Conservation (phyloP, 1,140 invertebrate genomes). For the Rhyzopertha dominica region DNA sequence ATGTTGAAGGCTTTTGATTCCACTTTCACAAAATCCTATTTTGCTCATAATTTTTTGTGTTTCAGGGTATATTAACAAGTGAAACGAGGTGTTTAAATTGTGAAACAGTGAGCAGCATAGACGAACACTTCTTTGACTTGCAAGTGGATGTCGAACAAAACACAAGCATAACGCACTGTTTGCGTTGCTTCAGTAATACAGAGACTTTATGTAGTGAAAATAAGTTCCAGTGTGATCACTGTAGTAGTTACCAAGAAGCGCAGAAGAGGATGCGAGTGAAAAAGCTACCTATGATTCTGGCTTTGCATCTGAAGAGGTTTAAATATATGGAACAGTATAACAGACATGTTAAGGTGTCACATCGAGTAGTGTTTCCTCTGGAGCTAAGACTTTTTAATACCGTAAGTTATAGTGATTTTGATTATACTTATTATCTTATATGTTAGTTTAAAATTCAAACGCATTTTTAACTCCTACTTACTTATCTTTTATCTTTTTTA, state of each 20-base stretch:
- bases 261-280: constrained; percentile 97
- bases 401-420: constrained; percentile 66
- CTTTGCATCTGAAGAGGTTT: constrained; percentile 96
- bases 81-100: constrained; percentile 99
- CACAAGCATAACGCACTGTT: constrained; percentile 97
- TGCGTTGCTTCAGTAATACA: constrained; percentile 96
- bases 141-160: constrained; percentile 99
- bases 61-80: constrained; percentile 88
- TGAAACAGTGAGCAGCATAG: constrained; percentile 98
- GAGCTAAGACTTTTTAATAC: constrained; percentile 98
- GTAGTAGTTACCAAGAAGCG: constrained; percentile 98
- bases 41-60: constrained; percentile 9
- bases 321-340: constrained; percentile 99
- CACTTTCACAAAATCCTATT: too few relatives aligned
- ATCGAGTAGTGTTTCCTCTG: constrained; percentile 96
- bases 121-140: constrained; percentile 98
- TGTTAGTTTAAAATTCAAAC: not conserved
- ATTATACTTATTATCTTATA: not conserved
- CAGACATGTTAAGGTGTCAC: constrained; percentile 97
- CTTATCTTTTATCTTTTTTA: too few relatives aligned
- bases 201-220: constrained; percentile 99
- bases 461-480: too few relatives aligned
- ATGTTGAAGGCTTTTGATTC: too few relatives aligned
- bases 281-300: constrained; percentile 95
- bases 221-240: constrained; percentile 99